phyloP scores from a whole-genome alignment of 2,797 vertebrate genomes.

The Pangasius mekongensis region DNA sequence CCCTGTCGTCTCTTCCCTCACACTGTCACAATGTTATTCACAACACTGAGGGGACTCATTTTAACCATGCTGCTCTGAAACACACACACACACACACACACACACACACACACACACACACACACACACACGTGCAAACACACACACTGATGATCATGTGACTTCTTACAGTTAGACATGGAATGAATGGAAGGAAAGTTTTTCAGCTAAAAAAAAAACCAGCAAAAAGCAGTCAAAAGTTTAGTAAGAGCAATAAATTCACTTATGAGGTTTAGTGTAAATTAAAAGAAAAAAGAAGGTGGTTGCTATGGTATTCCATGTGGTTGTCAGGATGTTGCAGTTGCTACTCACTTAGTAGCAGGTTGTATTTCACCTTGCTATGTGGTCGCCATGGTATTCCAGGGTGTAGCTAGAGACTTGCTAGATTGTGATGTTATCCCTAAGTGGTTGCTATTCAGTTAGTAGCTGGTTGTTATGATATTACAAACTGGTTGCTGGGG shows the following conservation, averaged over 20 bases:
- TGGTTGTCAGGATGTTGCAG: not conserved
- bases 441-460: not conserved
- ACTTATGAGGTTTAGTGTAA: not conserved
- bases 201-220: no score
- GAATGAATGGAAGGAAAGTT: no score
- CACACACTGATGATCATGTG: not conserved
- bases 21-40: slow-evolving; percentile 29
- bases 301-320: not conserved
- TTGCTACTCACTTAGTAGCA: not conserved
- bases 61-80: slow-evolving; percentile 29
- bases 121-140: not conserved
- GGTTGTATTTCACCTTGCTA: not conserved
- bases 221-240: not conserved
- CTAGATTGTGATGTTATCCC: not conserved
- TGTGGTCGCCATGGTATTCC: not conserved
- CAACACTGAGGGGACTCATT: slow-evolving; percentile 28
- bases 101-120: no score
- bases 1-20: slow-evolving; percentile 30
- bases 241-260: not conserved
- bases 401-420: not conserved
- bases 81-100: not conserved
- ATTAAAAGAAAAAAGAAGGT: not conserved
- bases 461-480: not conserved
- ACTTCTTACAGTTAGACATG: not conserved
- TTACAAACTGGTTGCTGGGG: not conserved